Evolutionary conservation across 2,888 invertebrate species (phyloP).

Genomic region (Sialis lutaria): DNA sequence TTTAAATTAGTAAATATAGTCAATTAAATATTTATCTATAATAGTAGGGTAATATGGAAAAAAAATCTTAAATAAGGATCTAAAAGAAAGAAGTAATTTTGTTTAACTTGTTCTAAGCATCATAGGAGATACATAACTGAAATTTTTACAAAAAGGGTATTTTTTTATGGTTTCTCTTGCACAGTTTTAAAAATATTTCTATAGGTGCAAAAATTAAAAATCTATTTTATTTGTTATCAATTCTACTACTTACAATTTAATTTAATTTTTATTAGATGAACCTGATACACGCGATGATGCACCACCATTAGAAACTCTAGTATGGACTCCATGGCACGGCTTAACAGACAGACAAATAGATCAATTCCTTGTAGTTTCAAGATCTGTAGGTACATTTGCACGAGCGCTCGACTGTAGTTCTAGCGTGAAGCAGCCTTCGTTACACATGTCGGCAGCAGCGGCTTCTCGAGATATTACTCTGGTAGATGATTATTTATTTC

Average conservation of each 20-base stretch:
- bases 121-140: too few species aligned
- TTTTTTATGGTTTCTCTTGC: too few species aligned
- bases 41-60: too few species aligned
- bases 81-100: too few species aligned
- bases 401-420: slow-evolving; percentile 96
- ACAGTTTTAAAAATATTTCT: too few species aligned
- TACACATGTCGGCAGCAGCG: slow-evolving; percentile 99
- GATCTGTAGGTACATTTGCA: slow-evolving; percentile 96
- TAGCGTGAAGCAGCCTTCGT: slow-evolving; percentile 92
- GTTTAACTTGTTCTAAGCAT: too few species aligned
- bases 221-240: too few species aligned
- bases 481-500: slow-evolving; percentile 30
- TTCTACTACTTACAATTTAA: too few species aligned
- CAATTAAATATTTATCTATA: too few species aligned
- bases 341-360: slow-evolving; percentile 93
- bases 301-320: slow-evolving; percentile 57
- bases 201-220: too few species aligned
- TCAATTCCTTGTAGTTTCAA: slow-evolving; percentile 88
- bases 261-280: slow-evolving; percentile 23
- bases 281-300: slow-evolving; percentile 48
- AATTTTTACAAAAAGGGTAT: too few species aligned
- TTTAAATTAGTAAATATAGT: neutral
- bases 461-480: slow-evolving; percentile 96
- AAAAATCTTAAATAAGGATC: too few species aligned
- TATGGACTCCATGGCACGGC: slow-evolving; percentile 88